Conservation (phyloP, 2,113 vertebrate genomes). For the Sphyrna mokarran region DNA sequence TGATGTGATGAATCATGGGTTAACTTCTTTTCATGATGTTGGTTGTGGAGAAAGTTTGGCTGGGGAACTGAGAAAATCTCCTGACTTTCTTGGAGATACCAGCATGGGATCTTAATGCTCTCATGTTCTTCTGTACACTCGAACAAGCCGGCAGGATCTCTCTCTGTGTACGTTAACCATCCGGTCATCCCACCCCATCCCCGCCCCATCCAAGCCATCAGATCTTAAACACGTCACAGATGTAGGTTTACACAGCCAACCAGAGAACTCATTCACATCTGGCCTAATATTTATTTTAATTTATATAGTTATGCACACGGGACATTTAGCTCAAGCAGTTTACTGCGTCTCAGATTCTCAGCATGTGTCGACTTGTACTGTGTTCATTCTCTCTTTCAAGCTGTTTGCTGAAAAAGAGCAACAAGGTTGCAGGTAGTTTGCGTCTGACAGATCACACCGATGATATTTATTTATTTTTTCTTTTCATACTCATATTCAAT, state of each 20-base stretch:
- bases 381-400: neutral
- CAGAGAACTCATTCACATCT: neutral
- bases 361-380: neutral
- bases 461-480: neutral
- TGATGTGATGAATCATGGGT: neutral
- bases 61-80: neutral
- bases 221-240: neutral
- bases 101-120: neutral
- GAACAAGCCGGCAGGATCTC: constrained; percentile 3
- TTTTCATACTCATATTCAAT: neutral
- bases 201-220: neutral
- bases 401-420: neutral
- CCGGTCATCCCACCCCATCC: neutral
- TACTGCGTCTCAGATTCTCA: neutral
- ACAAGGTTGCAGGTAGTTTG: neutral
- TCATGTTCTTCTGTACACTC: no score
- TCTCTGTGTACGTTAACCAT: neutral
- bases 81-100: neutral
- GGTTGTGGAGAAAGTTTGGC: neutral
- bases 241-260: neutral
- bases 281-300: neutral
- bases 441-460: neutral
- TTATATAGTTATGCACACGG: neutral
- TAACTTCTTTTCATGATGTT: neutral
- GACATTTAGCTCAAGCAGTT: neutral